These are phyloP conservation scores for Trichonephila clavipes DNA, from an alignment of 1,140 invertebrate species.

Conservation along the genomic window DNA sequence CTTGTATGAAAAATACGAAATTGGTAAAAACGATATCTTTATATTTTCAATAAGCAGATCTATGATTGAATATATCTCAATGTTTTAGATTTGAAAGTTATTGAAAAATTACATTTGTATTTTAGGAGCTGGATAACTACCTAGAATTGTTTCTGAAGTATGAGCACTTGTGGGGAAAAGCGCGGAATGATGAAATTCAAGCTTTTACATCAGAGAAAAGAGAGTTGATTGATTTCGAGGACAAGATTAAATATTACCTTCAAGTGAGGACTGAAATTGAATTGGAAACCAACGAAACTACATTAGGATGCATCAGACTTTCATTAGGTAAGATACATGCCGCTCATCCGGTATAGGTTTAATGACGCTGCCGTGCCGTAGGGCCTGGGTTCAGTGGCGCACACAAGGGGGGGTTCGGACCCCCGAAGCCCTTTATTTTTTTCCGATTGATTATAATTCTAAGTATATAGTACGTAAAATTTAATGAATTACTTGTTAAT, in stretches of 20 bases:
- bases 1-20: slow-evolving; percentile 66
- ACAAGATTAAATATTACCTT: slow-evolving; percentile 78
- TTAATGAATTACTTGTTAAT: no score
- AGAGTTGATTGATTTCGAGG: slow-evolving; percentile 78
- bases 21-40: background rate
- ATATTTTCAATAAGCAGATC: no score
- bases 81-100: background rate
- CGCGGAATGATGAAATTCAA: slow-evolving; percentile 74
- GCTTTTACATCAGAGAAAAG: slow-evolving; percentile 64
- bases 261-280: slow-evolving; percentile 78
- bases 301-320: slow-evolving; percentile 79
- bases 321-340: slow-evolving; percentile 77
- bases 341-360: no score
- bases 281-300: slow-evolving; percentile 77
- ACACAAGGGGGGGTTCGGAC: no score
- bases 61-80: background rate
- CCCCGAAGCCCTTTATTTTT: no score
- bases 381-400: no score
- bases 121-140: slow-evolving; percentile 78
- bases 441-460: no score
- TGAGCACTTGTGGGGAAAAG: slow-evolving; percentile 76
- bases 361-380: no score
- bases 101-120: slow-evolving; percentile 77
- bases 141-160: slow-evolving; percentile 77
- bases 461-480: no score